Evolutionary conservation across 2,113 vertebrate genomes (phyloP).

Genomic region (Pelmatolapia mariae): DNA sequence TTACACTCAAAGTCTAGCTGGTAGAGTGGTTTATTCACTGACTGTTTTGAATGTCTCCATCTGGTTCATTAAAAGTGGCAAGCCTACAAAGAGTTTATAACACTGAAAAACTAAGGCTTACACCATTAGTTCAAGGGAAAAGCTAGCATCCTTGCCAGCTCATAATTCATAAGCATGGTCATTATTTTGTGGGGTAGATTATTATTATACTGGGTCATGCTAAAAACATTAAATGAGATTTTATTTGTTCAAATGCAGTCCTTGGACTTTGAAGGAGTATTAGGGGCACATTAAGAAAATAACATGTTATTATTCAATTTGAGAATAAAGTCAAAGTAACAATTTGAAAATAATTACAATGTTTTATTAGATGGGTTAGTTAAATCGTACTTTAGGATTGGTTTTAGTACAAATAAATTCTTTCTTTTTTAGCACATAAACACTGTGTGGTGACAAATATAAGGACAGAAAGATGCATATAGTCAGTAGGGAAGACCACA

Average conservation of each 20-base stretch:
- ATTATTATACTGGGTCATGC: rapidly evolving
- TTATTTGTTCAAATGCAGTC: not conserved
- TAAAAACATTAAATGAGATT: not conserved
- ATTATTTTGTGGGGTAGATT: not conserved
- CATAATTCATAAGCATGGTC: rapidly evolving
- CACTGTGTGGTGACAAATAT: not conserved
- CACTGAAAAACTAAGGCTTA: not conserved
- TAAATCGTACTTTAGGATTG: not conserved
- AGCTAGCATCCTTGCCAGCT: not conserved
- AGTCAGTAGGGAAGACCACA: not conserved
- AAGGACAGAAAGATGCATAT: not conserved
- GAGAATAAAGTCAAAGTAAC: not conserved
- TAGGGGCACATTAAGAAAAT: not conserved
- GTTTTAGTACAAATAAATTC: rapidly evolving
- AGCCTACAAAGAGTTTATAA: not conserved
- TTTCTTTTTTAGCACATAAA: not conserved
- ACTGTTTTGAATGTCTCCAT: not conserved
- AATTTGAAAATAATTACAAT: not conserved
- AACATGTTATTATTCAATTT: not conserved
- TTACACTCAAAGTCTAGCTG: not conserved
- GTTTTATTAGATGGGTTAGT: not conserved
- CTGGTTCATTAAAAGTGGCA: not conserved
- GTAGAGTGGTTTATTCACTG: not conserved
- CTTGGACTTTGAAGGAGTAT: not conserved
- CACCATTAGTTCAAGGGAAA: not conserved